Evolutionary conservation across 2,113 vertebrate genomes (phyloP).

Genomic region (Alligator mississippiensis): DNA sequence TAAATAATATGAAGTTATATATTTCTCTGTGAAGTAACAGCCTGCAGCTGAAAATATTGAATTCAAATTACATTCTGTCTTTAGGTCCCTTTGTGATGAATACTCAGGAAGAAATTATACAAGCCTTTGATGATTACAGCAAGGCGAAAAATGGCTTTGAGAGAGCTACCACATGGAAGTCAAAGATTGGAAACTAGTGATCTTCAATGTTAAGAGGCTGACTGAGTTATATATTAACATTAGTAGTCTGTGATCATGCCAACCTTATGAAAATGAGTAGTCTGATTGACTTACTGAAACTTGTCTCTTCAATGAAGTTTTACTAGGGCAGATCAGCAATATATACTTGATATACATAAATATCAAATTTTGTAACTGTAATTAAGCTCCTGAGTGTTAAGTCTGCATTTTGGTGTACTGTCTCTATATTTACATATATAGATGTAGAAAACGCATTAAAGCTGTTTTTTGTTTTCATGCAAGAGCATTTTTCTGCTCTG

Average conservation of each 20-base stretch:
- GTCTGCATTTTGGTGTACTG: neutral
- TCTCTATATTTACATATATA: neutral
- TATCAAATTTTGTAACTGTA: neutral
- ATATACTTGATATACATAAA: neutral
- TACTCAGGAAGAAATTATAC: slow-evolving; percentile 81
- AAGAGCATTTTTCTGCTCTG: slow-evolving; percentile 31
- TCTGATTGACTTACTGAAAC: neutral
- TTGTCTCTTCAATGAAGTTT: neutral
- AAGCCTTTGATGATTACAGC: slow-evolving; percentile 79
- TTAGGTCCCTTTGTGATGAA: slow-evolving; percentile 86
- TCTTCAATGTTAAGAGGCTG: neutral
- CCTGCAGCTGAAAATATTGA: neutral
- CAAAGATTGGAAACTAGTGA: slow-evolving; percentile 76
- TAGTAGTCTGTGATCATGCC: neutral
- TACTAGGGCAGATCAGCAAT: neutral
- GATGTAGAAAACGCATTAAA: neutral
- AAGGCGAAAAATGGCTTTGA: slow-evolving; percentile 83
- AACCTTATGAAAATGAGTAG: neutral
- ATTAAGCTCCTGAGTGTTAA: neutral
- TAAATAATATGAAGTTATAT: neutral
- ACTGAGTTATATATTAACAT: neutral
- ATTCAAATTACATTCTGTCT: slow-evolving; percentile 39
- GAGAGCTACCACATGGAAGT: slow-evolving; percentile 79
- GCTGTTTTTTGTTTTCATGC: neutral
- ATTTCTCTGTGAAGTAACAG: neutral